Evolutionary conservation across 1,140 invertebrate genomes (phyloP), one percentile per base, ranked within the genome.

Genomic region (Berghia stephanieae): DNA sequence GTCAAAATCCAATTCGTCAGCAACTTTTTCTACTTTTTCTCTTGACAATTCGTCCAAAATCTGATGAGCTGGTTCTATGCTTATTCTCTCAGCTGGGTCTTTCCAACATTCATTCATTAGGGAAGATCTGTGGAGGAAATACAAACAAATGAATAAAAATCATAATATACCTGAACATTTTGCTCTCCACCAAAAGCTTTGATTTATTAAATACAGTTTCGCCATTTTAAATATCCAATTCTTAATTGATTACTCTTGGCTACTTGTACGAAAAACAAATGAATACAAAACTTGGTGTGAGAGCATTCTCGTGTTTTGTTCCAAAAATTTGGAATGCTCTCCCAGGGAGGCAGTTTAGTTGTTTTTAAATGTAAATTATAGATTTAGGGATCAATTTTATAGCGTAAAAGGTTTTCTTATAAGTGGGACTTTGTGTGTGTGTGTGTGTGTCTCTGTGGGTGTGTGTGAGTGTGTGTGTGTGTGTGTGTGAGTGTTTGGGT

Each of bases 81-180:
- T 77, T n/a, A 81, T 81, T 31, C 85, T 67, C 31, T 83, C 36
- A 21, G 71, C 42, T 34, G 77, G 55, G 18, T 83, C 71, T 46
- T 80, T 68, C 84, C 85, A 87, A 78, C 86, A 87, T 52, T 81
- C 78, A 71, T 80, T 70, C 83, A 87, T 87, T 21, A 87, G 73
- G 34, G 84, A 81, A 80, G 82, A 83, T 69, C 86, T 87, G 63
- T 1, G 38, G 21, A 43, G 24, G 63, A 57, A 44, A 31, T 43
- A 63, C n/a, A 31, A 34, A 60, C 10, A 36, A 60, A 74, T 38
- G 44, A 27, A 40, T 69, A 10, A 42, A n/a, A 42, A 24, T 8
- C 42, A 43, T 24, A 6, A 10, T 21, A 13, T 34, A 5, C 21
- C 38, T 21, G 8, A 63, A 8, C 8, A 18, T 27, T 10, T 63